Percentiles rank a stretch among this genome's conserved stretches.
phyloP scores from a whole-genome alignment of 2,888 invertebrate genomes.

The Phorcus lineatus region DNA sequence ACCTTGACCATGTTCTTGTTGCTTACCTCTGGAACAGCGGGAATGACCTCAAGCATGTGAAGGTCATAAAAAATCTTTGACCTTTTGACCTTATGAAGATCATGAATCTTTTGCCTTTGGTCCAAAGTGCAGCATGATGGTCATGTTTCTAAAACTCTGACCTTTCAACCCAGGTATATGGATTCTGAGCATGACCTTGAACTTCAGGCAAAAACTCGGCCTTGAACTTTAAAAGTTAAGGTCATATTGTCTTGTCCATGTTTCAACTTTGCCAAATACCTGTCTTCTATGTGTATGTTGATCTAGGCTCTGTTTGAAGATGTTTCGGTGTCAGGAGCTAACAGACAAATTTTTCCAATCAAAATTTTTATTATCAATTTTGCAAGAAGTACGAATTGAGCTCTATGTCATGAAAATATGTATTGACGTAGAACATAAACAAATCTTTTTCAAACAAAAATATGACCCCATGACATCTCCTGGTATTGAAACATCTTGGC shows the following conservation, averaged over 20 bases:
- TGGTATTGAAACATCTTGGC: no score
- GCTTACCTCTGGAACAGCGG: slow-evolving; percentile 11
- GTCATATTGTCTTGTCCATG: background rate
- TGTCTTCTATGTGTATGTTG: no score
- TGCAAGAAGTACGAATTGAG: no score
- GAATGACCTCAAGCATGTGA: slow-evolving; percentile 20
- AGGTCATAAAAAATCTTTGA: background rate
- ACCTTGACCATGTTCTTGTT: background rate
- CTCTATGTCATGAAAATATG: no score
- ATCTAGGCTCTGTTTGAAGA: no score
- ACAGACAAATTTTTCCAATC: no score
- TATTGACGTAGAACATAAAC: no score
- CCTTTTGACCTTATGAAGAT: background rate
- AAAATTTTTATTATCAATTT: no score
- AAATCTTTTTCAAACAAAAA: no score
- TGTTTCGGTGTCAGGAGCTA: no score
- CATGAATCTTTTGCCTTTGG: background rate
- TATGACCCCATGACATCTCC: no score
- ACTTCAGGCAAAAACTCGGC: background rate
- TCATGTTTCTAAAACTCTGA: background rate
- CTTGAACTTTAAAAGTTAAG: background rate
- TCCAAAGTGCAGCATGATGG: background rate
- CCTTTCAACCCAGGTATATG: background rate
- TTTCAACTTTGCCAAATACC: no score
- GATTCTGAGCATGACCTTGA: slow-evolving; percentile 8